A percentile compares a stretch with the other conserved stretches of the same genome.
Conservation (phyloP, 1,140 invertebrate genomes). For the Drosophila persimilis region DNA sequence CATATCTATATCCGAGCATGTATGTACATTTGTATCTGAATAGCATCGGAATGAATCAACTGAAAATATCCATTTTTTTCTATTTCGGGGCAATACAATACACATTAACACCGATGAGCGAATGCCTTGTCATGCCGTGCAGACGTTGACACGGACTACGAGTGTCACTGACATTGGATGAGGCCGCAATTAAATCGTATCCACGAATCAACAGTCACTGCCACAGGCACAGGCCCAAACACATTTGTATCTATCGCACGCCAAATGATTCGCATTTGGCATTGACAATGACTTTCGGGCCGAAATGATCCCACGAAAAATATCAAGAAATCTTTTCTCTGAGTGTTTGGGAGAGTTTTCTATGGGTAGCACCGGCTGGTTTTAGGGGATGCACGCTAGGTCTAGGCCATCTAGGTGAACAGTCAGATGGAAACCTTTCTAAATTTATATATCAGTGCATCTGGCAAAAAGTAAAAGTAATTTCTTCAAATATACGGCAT, state of each 20-base stretch:
- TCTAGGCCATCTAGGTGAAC: not conserved
- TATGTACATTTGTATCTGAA: slow-evolving; percentile 8
- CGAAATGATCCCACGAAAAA: slow-evolving; percentile 37
- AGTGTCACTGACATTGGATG: slow-evolving; percentile 75
- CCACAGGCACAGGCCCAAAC: slow-evolving; percentile 8
- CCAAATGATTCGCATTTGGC: slow-evolving; percentile 74
- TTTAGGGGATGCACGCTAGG: not conserved
- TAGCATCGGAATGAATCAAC: slow-evolving; percentile 36
- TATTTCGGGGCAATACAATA: slow-evolving; percentile 6
- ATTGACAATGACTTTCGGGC: slow-evolving; percentile 76
- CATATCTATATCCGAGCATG: slow-evolving; percentile 24
- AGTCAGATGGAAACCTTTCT: slow-evolving; percentile 1
- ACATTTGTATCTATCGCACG: slow-evolving; percentile 44
- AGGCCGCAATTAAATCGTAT: slow-evolving; percentile 47
- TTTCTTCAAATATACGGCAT: slow-evolving; percentile 7
- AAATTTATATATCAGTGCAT: not conserved
- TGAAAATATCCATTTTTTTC: slow-evolving; percentile 6
- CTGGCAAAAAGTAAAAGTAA: slow-evolving; percentile 43
- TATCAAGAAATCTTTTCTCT: no score
- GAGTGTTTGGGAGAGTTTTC: not conserved
- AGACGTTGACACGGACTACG: slow-evolving; percentile 51
- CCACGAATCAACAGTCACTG: slow-evolving; percentile 24
- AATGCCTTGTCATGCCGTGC: slow-evolving; percentile 56
- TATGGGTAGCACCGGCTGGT: not conserved
- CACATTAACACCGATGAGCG: slow-evolving; percentile 31